Conservation (phyloP, 2,113 vertebrate species). For the Halichoeres trimaculatus region DNA sequence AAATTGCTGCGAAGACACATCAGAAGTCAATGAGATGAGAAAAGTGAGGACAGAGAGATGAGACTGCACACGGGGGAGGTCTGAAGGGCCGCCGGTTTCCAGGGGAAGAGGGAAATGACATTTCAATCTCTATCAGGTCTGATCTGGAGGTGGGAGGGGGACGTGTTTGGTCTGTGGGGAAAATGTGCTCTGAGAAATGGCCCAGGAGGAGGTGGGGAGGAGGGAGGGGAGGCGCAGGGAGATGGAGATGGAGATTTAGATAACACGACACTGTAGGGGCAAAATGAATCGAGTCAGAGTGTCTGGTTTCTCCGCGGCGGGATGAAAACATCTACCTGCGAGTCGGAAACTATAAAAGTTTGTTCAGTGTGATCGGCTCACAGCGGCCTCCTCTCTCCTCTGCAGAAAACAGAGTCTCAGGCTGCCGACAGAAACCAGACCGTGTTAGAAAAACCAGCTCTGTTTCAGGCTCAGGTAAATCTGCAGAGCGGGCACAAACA, state of each 20-base stretch:
- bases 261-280: constrained; percentile 31
- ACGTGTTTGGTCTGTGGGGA: constrained; percentile 26
- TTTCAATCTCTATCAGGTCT: constrained; percentile 67
- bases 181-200: constrained; percentile 53
- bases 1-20: constrained; percentile 50
- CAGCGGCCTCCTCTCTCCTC: background rate
- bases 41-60: constrained; percentile 50
- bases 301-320: constrained; percentile 11
- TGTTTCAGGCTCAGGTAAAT: background rate
- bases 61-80: constrained; percentile 36
- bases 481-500: background rate
- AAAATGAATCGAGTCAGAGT: constrained; percentile 30
- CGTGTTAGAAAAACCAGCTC: constrained; percentile 14
- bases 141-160: constrained; percentile 34
- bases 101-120: constrained; percentile 48
- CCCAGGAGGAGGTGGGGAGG: constrained; percentile 2
- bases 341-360: constrained; percentile 41
- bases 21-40: constrained; percentile 65
- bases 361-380: background rate
- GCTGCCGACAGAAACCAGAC: background rate
- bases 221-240: constrained; percentile 20
- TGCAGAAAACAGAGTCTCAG: constrained; percentile 16
- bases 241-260: constrained; percentile 55
- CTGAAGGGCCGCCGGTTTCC: constrained; percentile 15
- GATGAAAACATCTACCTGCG: constrained; percentile 29